Evolutionary conservation across 1,140 invertebrate genomes (phyloP).

Genomic region (Xylocopa sonorina): DNA sequence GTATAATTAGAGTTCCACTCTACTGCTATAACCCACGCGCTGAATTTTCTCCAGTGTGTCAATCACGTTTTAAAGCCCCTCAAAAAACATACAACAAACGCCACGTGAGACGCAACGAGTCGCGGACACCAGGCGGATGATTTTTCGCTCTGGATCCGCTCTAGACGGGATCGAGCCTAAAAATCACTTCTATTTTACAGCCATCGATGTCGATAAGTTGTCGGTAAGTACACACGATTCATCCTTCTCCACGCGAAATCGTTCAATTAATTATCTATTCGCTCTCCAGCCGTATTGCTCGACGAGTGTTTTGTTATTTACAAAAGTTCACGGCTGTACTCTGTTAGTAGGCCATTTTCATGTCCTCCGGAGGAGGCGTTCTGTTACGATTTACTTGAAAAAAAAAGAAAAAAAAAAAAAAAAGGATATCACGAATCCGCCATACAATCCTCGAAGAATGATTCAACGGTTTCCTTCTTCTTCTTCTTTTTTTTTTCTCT

Average conservation of each 20-base stretch:
- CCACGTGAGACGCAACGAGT: background rate
- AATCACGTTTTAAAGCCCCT: background rate
- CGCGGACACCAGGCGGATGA: slow-evolving; percentile 28
- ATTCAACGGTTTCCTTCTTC: background rate
- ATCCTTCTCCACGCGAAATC: slow-evolving; percentile 6
- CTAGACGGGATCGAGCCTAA: slow-evolving; percentile 15
- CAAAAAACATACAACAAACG: background rate
- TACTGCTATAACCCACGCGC: too few species aligned
- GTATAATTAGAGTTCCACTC: too few species aligned
- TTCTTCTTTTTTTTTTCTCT: too few species aligned
- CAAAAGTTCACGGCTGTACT: slow-evolving; percentile 34
- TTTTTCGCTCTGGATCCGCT: slow-evolving; percentile 1
- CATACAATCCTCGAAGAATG: background rate
- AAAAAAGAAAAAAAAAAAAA: too few species aligned
- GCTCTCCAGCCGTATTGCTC: slow-evolving; percentile 12
- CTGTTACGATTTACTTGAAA: background rate
- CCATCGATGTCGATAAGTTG: slow-evolving; percentile 65
- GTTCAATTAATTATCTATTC: slow-evolving; percentile 17
- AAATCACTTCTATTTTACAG: slow-evolving; percentile 56
- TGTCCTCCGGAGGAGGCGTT: background rate
- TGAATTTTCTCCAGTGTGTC: background rate
- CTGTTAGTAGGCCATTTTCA: slow-evolving; percentile 45
- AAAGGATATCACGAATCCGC: slow-evolving; percentile 9
- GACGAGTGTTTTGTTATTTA: slow-evolving; percentile 52
- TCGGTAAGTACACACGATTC: slow-evolving; percentile 67